Base-by-base conservation (phyloP, 2,888 invertebrate genomes). In the Rhyacophila evoluta region DNA sequence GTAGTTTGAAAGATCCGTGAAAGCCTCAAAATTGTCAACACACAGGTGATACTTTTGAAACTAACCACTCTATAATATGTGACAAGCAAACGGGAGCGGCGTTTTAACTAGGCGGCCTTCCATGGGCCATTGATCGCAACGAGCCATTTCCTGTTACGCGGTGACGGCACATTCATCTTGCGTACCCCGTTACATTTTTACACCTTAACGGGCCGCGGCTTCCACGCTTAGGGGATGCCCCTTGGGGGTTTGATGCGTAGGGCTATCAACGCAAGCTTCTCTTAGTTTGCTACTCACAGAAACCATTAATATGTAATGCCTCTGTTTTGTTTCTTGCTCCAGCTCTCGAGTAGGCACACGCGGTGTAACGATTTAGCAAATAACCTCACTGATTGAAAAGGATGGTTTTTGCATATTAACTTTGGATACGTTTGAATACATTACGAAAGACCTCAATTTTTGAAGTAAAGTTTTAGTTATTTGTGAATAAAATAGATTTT, bases 151-250 rank as follows among this genome's bases (percentile, higher is more conserved):
- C 79, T 72, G 71, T 55, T 4, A 25, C 69, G 19, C 69, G n/a
- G 72, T 39, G 72, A 76, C 25, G 27, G 79, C 69, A 79, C 79
- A 79, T 79, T 76, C 76, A 75, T 79, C 79, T 79, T 73, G 36
- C 73, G 36, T 38, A 68, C 68, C 36, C 69, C 39, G 72, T 37
- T 73, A 79, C 79, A 72, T 79, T 79, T 79, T 79, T 79, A 79
- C 79, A 79, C 75, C 75, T 75, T 19, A 76, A 6, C 75, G 69
- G 75, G 41, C 39, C 12, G 70, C 39, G 75, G 75, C 41, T 70
- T 41, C 37, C 75, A 69, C 38, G 15, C 69, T 25, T 10, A 0
- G 0, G 38, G 72, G 10, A 12, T 38, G 72, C 2, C 29, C 29
- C 29, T 33, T 33, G 29, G 29, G 25, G 41, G 19, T 1, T 25